Percentiles rank a stretch among this genome's conserved stretches.
phyloP scores from a whole-genome alignment of 2,113 vertebrate genomes.

The Semicossyphus pulcher region DNA sequence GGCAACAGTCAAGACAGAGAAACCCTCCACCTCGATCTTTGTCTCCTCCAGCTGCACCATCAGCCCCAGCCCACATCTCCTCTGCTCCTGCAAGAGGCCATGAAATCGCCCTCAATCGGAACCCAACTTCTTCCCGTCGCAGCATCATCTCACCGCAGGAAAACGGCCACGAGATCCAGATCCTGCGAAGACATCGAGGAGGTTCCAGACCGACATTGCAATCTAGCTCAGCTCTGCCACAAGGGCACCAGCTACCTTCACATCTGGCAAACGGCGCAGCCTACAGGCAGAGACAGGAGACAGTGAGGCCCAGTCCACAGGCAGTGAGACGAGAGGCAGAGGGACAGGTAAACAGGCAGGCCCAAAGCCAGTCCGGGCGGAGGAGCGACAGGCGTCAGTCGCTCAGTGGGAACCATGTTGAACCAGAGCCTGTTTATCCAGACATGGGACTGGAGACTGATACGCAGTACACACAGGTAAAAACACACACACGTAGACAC shows the following conservation, averaged over 20 bases:
- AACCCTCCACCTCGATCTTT: constrained; percentile 29
- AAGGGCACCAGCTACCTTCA: constrained; percentile 74
- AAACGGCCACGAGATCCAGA: constrained; percentile 82
- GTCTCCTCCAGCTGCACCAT: constrained; percentile 25
- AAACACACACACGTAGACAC: constrained; percentile 1
- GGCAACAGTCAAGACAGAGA: constrained; percentile 44
- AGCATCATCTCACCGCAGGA: constrained; percentile 58
- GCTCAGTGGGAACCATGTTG: constrained; percentile 76
- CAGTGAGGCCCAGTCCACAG: constrained; percentile 10
- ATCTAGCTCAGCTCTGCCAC: constrained; percentile 42
- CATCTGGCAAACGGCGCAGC: constrained; percentile 62
- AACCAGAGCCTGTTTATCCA: constrained; percentile 64
- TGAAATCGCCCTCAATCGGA: constrained; percentile 80
- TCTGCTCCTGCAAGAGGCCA: constrained; percentile 70
- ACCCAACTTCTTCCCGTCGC: constrained; percentile 45
- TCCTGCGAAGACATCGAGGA: constrained; percentile 66
- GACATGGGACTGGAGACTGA: constrained; percentile 46
- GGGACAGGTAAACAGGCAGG: constrained; percentile 28
- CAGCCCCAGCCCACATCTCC: background rate
- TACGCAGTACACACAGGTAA: constrained; percentile 68
- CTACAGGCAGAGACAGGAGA: constrained; percentile 72
- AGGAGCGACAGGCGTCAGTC: constrained; percentile 52
- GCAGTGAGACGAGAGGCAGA: constrained; percentile 46
- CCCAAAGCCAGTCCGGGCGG: constrained; percentile 36
- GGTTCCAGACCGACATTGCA: constrained; percentile 41